Base-by-base conservation (phyloP, 2,888 invertebrate genomes). In the Parnassius orleans region DNA sequence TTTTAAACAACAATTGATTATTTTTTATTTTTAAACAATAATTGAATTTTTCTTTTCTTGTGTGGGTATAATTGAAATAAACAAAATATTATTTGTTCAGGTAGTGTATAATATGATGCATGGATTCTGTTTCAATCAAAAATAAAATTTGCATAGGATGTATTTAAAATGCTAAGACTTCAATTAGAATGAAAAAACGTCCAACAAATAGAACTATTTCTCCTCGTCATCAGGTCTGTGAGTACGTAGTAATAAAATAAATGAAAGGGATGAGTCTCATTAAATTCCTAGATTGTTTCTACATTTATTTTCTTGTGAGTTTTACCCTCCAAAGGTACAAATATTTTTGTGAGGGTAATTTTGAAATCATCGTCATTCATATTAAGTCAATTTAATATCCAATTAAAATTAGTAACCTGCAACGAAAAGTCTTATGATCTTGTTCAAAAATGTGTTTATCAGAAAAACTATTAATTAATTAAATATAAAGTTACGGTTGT, bases 401-500 rank as follows among this genome's bases (percentile, higher is more conserved):
- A 64, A 66, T 63, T 67, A 66, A 61, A 48, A 59, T 64, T 63
- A 24, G 12, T 56, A 51, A 59, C 42, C 48, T 48, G 12, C 19
- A 52, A 54, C 55, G 60, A 60, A 59, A 56, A 53, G 42, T 10
- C 5, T 14, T 24, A 50, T 14, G 33, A 50, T 33, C 43, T 60
- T 59, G 43, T 53, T 63, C 42, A 42, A 24, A 43, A 62, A 55
- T 51, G 46, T 46, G 11, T 43, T 51, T 19, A 51, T 47, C 52
- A 46, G 50, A 62, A 63, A 59, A 50, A 46, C 46, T 33, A 42
- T 48, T 19, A 48, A 53, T 43, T 52, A 60, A 63, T 56, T 60
- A 48, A 47, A 63, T 57, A 57, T 71, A 71, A 74, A 76, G 67
- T 74, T 65, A 64, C 69, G 60, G 65, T 67, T 70, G 68, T 70